phyloP scores from a whole-genome alignment of 2,113 vertebrate genomes.

The Trinectes maculatus region DNA sequence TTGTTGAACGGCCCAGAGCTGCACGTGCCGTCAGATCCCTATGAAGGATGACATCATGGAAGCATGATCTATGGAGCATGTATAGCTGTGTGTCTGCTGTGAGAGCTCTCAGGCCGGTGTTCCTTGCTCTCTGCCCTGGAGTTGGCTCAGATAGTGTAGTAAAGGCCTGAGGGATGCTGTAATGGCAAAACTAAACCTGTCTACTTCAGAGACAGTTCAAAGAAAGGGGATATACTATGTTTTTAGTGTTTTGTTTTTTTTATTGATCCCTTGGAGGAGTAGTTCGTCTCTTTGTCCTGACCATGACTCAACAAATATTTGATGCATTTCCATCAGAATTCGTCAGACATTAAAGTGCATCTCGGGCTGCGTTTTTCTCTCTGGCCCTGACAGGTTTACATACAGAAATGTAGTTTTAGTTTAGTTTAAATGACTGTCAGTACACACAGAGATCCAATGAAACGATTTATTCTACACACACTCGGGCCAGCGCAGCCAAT shows the following conservation, averaged over 20 bases:
- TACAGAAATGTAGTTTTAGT: too few species aligned
- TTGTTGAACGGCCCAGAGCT: conserved; percentile 28
- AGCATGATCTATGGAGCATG: conserved; percentile 33
- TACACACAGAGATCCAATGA: too few species aligned
- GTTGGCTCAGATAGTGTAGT: conserved; percentile 9
- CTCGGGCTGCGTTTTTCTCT: too few species aligned
- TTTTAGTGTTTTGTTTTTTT: conserved; percentile 22
- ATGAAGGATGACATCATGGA: conserved; percentile 44
- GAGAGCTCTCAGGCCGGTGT: conserved; percentile 32
- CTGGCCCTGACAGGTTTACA: too few species aligned
- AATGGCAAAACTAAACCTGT: conserved; percentile 45
- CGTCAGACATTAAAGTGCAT: too few species aligned
- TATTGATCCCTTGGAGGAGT: conserved; percentile 17
- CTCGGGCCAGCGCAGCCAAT: too few species aligned
- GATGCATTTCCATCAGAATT: too few species aligned
- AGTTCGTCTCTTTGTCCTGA: conserved; percentile 3
- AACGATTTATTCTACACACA: too few species aligned
- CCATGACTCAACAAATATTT: too few species aligned
- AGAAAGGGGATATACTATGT: conserved; percentile 44
- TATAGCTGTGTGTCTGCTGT: conserved; percentile 10
- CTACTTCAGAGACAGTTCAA: conserved; percentile 36
- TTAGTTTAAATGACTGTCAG: too few species aligned
- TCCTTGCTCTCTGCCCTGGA: conserved; percentile 28
- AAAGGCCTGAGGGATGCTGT: conserved; percentile 54
- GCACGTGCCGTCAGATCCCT: conserved; percentile 30